Conservation (phyloP, 2,888 invertebrate species). For the Apamea crenata region DNA sequence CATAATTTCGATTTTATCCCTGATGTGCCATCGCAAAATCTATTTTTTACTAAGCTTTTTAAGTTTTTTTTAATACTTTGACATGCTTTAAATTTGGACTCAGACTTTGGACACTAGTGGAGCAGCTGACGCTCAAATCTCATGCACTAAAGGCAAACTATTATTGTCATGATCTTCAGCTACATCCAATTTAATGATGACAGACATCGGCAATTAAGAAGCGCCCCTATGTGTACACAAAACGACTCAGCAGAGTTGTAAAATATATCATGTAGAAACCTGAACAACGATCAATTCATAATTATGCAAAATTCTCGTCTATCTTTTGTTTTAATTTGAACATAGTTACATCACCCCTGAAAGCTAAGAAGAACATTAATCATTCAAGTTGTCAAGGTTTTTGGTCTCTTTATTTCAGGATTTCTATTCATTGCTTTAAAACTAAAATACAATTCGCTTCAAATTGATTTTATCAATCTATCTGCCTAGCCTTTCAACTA, state of each 20-base stretch:
- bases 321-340: constrained; percentile 8
- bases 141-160: too few species aligned
- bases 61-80: too few species aligned
- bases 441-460: too few species aligned
- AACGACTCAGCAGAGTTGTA: not conserved
- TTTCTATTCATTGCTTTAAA: not conserved
- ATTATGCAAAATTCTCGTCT: not conserved
- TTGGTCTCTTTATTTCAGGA: not conserved
- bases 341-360: not conserved
- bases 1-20: too few species aligned
- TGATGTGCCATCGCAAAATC: too few species aligned
- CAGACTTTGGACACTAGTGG: too few species aligned
- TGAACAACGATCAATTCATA: not conserved
- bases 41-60: too few species aligned
- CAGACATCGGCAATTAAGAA: not conserved
- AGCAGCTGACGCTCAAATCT: too few species aligned
- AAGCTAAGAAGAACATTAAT: constrained; percentile 8
- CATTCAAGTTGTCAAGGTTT: constrained; percentile 14
- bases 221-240: not conserved
- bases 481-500: too few species aligned
- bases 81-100: too few species aligned
- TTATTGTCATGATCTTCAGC: too few species aligned
- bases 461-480: too few species aligned
- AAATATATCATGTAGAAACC: not conserved
- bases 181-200: not conserved